Base-by-base conservation (phyloP, 2,888 invertebrate genomes). In the Drosophila sordidula region DNA sequence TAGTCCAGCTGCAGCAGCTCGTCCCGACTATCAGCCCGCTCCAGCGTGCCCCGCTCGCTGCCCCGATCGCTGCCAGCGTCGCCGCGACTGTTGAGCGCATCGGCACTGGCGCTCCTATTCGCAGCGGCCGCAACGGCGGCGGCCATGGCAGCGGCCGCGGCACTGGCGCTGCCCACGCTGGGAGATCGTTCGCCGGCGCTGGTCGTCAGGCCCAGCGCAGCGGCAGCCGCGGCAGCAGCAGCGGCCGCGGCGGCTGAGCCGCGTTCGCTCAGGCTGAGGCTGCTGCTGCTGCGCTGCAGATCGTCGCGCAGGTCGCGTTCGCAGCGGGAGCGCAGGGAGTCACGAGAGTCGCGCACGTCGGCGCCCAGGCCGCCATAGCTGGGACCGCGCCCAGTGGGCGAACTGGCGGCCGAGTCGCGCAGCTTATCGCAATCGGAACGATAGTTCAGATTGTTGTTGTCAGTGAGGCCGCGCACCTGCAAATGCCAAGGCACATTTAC, bases 401-500 rank as follows among this genome's bases (percentile, higher is more conserved):
- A 92, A 56, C 91, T 90, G 66, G 91, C 89, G 57, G 91, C 90
- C 67, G 92, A 91, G 70, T 92, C 91, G 84, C 91, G 92, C 79
- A 93, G 92, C 78, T 91, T 91, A 70, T 92, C 92, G 80, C 89
- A 90, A 74, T 92, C 92, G 75, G 92, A 84, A 70, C 92, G 92
- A 83, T 92, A 92, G 72, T 92, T 92, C 82, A 92, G 89, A 85
- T 92, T 95, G 93, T 95, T 96, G 93, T 96, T 97, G 93, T 97
- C 97, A 90, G 97, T 97, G 91, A 97, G 95, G 91, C 97, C 97
- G 93, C 97, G 93, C 80, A 96, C 92, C 92, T 92, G 59, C 2
- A 8, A 14, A 76, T 75, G 44, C 90, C 8, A 6, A 4, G 0
- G 0, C 34, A 4, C 1, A 0, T 34, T 12, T 6, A 12, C 6